Percentiles rank a stretch among this genome's conserved stretches.
Conservation (phyloP, 2,113 vertebrate genomes). For the Scomber japonicus region DNA sequence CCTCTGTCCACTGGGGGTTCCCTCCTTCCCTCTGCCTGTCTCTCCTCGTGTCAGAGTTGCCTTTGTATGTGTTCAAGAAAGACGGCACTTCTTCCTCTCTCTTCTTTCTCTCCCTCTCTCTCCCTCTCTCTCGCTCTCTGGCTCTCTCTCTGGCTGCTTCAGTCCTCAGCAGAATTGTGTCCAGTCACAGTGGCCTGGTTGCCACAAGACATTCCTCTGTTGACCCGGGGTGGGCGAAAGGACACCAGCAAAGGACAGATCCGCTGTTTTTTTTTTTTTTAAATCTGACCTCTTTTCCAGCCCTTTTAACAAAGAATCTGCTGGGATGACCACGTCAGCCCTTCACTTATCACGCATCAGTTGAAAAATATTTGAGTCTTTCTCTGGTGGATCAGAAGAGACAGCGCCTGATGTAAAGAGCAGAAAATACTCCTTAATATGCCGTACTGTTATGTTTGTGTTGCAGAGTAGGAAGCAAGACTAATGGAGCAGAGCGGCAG, state of each 20-base stretch:
- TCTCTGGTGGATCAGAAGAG: not conserved
- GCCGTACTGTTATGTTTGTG: not conserved
- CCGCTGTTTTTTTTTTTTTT: slow-evolving; percentile 37
- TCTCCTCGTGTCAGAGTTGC: slow-evolving; percentile 51
- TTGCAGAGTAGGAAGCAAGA: slow-evolving; percentile 5
- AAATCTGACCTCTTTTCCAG: slow-evolving; percentile 68
- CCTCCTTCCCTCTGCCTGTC: slow-evolving; percentile 18
- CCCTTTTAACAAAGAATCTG: slow-evolving; percentile 24
- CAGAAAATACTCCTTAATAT: too few species aligned
- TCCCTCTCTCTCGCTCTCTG: slow-evolving; percentile 17
- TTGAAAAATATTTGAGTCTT: slow-evolving; percentile 47
- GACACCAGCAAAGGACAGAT: slow-evolving; percentile 37
- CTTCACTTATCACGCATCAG: slow-evolving; percentile 34
- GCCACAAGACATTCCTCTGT: slow-evolving; percentile 71
- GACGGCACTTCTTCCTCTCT: slow-evolving; percentile 44
- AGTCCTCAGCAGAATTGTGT: slow-evolving; percentile 63
- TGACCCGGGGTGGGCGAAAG: slow-evolving; percentile 66
- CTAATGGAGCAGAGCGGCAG: slow-evolving; percentile 17
- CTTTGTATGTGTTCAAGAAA: slow-evolving; percentile 69
- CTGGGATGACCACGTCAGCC: slow-evolving; percentile 32
- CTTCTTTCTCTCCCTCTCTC: not conserved
- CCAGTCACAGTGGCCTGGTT: slow-evolving; percentile 69
- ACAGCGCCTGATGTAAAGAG: too few species aligned
- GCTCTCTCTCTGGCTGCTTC: slow-evolving; percentile 18
- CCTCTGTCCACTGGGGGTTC: slow-evolving; percentile 10